Evolutionary conservation across 2,888 invertebrate species (phyloP).

Genomic region (Phragmatobia fuliginosa): DNA sequence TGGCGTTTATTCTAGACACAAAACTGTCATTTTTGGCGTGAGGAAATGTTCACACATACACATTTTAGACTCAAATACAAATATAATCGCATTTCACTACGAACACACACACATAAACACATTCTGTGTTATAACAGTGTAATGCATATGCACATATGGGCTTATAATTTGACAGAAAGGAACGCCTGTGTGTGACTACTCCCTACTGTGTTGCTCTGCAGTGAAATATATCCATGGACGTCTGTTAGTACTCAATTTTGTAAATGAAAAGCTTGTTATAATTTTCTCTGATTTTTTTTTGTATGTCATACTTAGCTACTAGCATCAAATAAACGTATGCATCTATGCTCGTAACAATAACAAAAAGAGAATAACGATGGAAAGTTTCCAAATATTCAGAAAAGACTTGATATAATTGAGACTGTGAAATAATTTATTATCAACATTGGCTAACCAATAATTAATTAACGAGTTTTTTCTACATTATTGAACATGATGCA

Average conservation of each 20-base stretch:
- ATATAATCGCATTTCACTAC: too few relatives aligned
- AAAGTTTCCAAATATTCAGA: not conserved
- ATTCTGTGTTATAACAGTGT: too few relatives aligned
- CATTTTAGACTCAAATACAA: too few relatives aligned
- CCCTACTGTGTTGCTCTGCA: not conserved
- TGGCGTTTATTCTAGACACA: too few relatives aligned
- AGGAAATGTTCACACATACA: too few relatives aligned
- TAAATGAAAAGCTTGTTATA: not conserved
- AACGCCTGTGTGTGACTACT: too few relatives aligned
- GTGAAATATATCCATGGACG: not conserved
- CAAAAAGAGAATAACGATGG: not conserved
- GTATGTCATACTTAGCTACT: not conserved
- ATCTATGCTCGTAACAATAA: not conserved
- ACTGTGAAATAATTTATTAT: not conserved
- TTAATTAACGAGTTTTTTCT: constrained; percentile 24
- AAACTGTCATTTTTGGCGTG: too few relatives aligned
- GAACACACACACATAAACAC: too few relatives aligned
- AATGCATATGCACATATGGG: too few relatives aligned
- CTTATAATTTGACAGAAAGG: too few relatives aligned
- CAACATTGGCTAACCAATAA: not conserved
- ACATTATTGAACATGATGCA: not conserved
- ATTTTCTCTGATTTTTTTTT: not conserved
- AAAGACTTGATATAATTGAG: not conserved
- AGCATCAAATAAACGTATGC: not conserved
- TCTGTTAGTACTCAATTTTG: too few relatives aligned